phyloP scores from a whole-genome alignment of 2,113 vertebrate genomes.

The Trematomus loennbergii region DNA sequence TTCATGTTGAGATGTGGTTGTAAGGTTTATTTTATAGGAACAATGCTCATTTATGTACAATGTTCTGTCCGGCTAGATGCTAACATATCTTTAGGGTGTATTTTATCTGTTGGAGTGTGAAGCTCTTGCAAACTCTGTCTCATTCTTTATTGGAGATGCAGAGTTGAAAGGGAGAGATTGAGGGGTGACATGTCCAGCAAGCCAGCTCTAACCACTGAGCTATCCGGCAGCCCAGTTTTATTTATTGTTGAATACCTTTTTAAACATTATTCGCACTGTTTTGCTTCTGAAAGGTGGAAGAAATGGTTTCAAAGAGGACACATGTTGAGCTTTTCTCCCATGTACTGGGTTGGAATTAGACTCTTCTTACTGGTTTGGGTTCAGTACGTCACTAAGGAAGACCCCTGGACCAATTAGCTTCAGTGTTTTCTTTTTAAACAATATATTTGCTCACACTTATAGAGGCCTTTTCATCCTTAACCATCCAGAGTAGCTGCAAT shows the following conservation, averaged over 20 bases:
- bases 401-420: too few species aligned
- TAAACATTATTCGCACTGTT: not conserved
- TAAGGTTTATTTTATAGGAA: not conserved
- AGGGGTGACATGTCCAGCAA: too few species aligned
- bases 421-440: not conserved
- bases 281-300: not conserved
- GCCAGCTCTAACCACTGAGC: too few species aligned
- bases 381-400: not conserved
- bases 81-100: not conserved
- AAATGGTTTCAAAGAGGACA: not conserved
- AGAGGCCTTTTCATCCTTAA: not conserved
- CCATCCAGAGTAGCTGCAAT: not conserved
- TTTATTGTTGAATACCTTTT: not conserved
- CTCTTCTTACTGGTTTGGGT: not conserved
- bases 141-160: too few species aligned
- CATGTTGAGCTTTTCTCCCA: not conserved
- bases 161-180: too few species aligned
- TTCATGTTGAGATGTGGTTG: too few species aligned
- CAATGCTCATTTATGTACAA: too few species aligned
- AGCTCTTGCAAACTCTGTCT: not conserved
- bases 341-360: not conserved
- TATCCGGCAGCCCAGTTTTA: too few species aligned
- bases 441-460: not conserved
- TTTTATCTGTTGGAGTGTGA: not conserved
- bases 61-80: too few species aligned